Base-by-base conservation (phyloP, 1,140 invertebrate species). In the Drosophila elegans region DNA sequence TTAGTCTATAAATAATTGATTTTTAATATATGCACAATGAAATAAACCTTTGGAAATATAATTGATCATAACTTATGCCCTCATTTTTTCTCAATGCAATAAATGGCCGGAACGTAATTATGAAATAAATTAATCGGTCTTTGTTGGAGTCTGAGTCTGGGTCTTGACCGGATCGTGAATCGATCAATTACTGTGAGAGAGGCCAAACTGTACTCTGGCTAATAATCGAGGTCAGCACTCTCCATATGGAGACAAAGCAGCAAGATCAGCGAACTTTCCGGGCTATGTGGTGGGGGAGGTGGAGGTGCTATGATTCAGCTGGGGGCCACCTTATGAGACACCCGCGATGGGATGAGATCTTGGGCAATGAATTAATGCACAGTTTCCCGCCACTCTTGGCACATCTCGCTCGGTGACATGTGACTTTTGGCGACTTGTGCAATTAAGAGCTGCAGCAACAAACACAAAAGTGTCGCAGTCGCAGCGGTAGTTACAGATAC, bases 351-450 rank as follows among this genome's bases (percentile, higher is more conserved):
- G 46, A 45, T 53, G 42, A 29, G 44, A 71, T 72, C 42, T 72
- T 71, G 68, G 53, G 68, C 51, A 71, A 71, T 57, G 41, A 66
- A 52, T 68, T 44, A 44, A 68, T 44, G 32, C 60, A 64, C 60
- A 61, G 13, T 36, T 21, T 39, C 29, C 25, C 63, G 59, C 42
- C 61, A 45, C 62, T 53, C 46, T 53, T 34, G 46, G 38, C 45
- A 64, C 38, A 48, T 64, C 63, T 64, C 39, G 38, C 46, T 53
- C 42, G 42, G 44, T 71, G 67, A 72, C 68, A 72, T 72, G 68
- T 72, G 68, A 72, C 68, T 71, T 72, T 72, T 71, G 67, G 64
- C 53, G 67, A 71, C 67, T 71, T 71, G 51, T 69, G 68, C 68
- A 72, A 72, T 72, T 72, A 72, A 71, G 66, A 68, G 63, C 62